Evolutionary conservation across 2,888 invertebrate genomes (phyloP).

Genomic region (Mythimna ferrago): DNA sequence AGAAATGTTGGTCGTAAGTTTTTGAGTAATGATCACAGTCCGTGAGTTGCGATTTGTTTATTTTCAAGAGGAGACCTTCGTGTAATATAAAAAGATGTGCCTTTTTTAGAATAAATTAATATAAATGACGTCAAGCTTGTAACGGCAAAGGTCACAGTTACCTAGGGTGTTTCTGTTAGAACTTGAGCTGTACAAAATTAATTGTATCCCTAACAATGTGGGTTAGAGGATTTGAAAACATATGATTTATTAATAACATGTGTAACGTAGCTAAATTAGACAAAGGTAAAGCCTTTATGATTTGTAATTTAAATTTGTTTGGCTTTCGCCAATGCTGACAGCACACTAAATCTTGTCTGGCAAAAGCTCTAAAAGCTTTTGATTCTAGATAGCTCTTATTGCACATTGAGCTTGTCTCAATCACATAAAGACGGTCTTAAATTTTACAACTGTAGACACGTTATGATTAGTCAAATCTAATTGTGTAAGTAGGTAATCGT

Average conservation of each 20-base stretch:
- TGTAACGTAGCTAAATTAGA: conserved; percentile 32
- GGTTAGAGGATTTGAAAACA: conserved; percentile 39
- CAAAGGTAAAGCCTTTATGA: conserved; percentile 27
- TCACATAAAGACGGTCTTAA: background rate
- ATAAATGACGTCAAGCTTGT: conserved; percentile 38
- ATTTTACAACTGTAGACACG: conserved; percentile 18
- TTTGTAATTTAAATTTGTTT: conserved; percentile 13
- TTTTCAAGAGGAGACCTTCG: conserved; percentile 41
- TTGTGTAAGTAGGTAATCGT: background rate
- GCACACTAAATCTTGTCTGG: background rate
- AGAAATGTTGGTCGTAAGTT: conserved; percentile 46
- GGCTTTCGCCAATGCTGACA: background rate
- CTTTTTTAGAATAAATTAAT: conserved; percentile 30
- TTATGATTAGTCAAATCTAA: background rate
- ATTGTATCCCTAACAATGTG: conserved; percentile 30
- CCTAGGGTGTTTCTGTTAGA: conserved; percentile 3
- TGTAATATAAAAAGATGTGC: conserved; percentile 18
- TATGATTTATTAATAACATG: conserved; percentile 43
- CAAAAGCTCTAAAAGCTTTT: conserved; percentile 18
- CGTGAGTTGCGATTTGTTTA: conserved; percentile 53
- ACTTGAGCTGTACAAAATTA: conserved; percentile 31
- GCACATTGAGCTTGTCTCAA: background rate
- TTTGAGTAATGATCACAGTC: conserved; percentile 41
- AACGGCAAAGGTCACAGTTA: conserved; percentile 37
- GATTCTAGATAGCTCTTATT: background rate